Evolutionary conservation across 2,797 vertebrate species (phyloP), one percentile per base, ranked within the genome.

Genomic region (Amphiprion clarkii): DNA sequence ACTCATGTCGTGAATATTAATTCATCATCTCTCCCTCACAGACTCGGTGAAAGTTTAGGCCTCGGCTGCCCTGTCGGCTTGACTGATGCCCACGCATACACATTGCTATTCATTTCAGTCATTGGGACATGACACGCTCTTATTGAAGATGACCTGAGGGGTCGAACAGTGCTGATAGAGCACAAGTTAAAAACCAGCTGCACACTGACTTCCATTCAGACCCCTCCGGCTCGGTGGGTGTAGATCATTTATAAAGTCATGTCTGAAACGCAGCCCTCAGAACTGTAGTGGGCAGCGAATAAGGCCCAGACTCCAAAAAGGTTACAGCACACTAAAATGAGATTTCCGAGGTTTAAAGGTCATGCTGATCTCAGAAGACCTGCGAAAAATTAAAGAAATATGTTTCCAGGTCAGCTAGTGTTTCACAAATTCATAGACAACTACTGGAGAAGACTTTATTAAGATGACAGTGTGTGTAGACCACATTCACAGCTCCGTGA

Each of bases 81-180:
- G 14, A 39, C n/a, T 2, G n/a, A n/a, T 73, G 54, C 46, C 49
- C 53, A 21, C 48, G 19, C 14, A 25, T 49, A 4, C 16, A 55
- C 51, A 44, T 44, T 55, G 66, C 29, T 66, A 65, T 74, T 60
- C 10, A 61, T 57, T 70, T 5, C 44, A 55, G 33, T 54, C 13
- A 33, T 9, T 5, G 2, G 27, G 59, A 39, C 5, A 33, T 40
- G 33, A 17, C 66, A 42, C 21, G 13, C 23, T 17, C 6, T 2
- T 55, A n/a, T 31, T 71, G 52, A 70, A 23, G 19, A 42, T 31
- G 52, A 44, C 10, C 31, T 4, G 33, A 44, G 68, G 29, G 25
- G 31, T 40, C 64, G 21, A 60, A 56, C 21, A 40, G 4, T 52
- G 16, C 65, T 23, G 71, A 57, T 31, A 44, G 56, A 48, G 53